Conservation (phyloP, 1,140 invertebrate genomes). For the Paraescarpia echinospica region DNA sequence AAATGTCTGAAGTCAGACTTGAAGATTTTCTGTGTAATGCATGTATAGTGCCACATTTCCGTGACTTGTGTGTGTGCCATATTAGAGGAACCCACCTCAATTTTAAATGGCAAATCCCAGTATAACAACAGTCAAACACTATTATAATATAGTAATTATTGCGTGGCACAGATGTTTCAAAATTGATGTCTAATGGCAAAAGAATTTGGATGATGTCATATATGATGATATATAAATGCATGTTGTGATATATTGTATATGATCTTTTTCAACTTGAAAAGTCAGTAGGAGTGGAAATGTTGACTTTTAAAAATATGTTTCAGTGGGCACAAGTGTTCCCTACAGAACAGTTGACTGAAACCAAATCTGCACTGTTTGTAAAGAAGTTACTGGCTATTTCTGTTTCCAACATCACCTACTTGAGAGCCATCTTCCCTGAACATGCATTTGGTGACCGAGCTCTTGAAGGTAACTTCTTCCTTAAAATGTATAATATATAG, state of each 20-base stretch:
- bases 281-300: neutral
- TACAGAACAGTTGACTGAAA: constrained; percentile 52
- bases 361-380: constrained; percentile 57
- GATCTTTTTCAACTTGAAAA: neutral
- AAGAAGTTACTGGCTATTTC: constrained; percentile 60
- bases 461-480: constrained; percentile 49
- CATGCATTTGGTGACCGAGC: constrained; percentile 55
- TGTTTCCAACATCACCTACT: constrained; percentile 58
- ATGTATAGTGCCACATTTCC: too few species aligned
- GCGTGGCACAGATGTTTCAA: too few species aligned
- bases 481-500: too few species aligned
- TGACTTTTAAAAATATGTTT: constrained; percentile 28
- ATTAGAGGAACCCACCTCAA: too few species aligned
- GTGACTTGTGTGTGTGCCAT: too few species aligned
- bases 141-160: too few species aligned
- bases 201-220: neutral
- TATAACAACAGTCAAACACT: too few species aligned
- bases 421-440: constrained; percentile 60
- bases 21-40: too few species aligned
- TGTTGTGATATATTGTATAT: neutral
- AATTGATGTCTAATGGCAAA: too few species aligned
- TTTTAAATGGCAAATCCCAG: too few species aligned
- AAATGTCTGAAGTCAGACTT: too few species aligned
- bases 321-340: constrained; percentile 58
- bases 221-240: too few species aligned